Base-by-base conservation (phyloP, 2,113 vertebrate species). In the Cariama cristata region DNA sequence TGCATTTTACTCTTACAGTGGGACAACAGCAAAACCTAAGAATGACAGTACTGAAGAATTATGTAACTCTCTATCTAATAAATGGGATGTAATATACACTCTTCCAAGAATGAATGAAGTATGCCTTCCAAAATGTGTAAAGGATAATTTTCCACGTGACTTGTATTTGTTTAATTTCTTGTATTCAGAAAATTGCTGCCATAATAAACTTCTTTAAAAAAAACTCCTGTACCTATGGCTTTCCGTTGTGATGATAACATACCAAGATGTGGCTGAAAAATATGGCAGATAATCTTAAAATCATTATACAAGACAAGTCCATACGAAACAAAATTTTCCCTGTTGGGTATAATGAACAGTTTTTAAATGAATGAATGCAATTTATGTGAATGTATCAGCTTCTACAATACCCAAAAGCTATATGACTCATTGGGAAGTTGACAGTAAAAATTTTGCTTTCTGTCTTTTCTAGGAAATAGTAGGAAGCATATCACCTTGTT, bases 161-260 rank as follows among this genome's bases (percentile, higher is more conserved):
- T 6, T 62, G 10, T 45, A 60, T 69, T 68, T 56, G 68, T 68
- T 75, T 71, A 7, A 44, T 42, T 42, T 64, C 15, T 47, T 79
- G 2, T 49, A 64, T 64, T 72, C 24, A 88, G 56, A 30, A 33
- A 93, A 44, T 7, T 38, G 8, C 17, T 79, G 6, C 4, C 56
- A 33, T 42, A 38, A 52, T 18, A 79, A 82, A 67, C 4, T 44
- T 69, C 0, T 69, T 73, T 40, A 11, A 49, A 59, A 74, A 75
- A 42, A 0, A 0, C 16, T 1, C 3, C 8, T 47, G 5, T 8
- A 75, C 11, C 10, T 52, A 10, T 23, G 5, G 21, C 58, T 84
- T 59, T 75, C 6, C 5, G 5, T 35, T 87, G 33, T 75, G 52
- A 72, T 47, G 23, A 27, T 45, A 63, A 40, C 2, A 3, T 67